Base-by-base conservation (phyloP, 2,888 invertebrate species). In the Cylloceria caligata region DNA sequence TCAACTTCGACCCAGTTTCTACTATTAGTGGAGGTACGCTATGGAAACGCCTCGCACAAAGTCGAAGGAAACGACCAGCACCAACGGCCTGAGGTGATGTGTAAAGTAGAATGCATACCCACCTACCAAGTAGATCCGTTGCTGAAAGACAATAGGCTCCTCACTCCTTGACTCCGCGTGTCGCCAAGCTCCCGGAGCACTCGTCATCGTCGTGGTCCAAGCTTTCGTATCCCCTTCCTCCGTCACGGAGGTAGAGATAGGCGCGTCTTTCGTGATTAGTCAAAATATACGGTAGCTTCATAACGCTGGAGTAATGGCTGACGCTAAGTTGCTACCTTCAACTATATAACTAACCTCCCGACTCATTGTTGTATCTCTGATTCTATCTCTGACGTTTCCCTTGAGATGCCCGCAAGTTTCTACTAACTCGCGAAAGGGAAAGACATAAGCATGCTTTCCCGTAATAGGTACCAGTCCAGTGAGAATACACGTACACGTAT, bases 1-100 rank as follows among this genome's bases (percentile, higher is more conserved):
- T 62, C 60, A 62, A 36, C 60, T 62, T 62, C 60, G 60, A 62
- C 60, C 60, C 11, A 62, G 60, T 62, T 62, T 62, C 55, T 27
- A 16, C 36, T 62, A 62, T 62, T 62, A 36, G 21, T 16, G 21
- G 36, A 36, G 19, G 19, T 34, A 21, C 13, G 36, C n/a, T 13
- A 13, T 55, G 16, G 36, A 36, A 60, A 36, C n/a, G 55, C 55
- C 30, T 57, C 36, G 11, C 7, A 21, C 60, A 36, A 62, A 62
- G 60, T 36, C 60, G 60, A 62, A 62, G 60, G 60, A 62, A 36
- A 62, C 36, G 36, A 62, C 60, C 36, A 62, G 19, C 36, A 21
- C 16, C 36, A 19, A 36, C 11, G n/a, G 36, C 60, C 36, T 11
- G 60, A 36, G 36, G 60, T 62, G 55, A 57, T 57, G 30, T 30